These are phyloP conservation scores for Poeciliopsis paucimaculata DNA, from an alignment of 2,797 vertebrate species.

Conservation along the genomic window DNA sequence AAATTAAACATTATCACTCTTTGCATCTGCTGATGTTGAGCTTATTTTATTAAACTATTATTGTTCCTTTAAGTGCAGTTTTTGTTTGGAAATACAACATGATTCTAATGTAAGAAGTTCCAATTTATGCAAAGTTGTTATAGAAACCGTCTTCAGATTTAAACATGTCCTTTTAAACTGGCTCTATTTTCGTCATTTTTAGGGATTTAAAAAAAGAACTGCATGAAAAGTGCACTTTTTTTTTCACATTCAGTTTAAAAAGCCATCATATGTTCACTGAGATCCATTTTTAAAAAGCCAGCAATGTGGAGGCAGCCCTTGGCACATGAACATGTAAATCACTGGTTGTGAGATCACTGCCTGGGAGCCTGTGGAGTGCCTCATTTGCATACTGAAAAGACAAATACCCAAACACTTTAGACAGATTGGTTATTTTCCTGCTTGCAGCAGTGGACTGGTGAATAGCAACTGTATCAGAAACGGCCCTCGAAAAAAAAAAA, in stretches of 20 bases:
- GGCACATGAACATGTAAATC: constrained; percentile 44
- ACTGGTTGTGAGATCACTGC: constrained; percentile 55
- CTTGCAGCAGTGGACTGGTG: constrained; percentile 59
- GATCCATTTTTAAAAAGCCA: neutral
- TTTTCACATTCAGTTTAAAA: neutral
- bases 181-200: neutral
- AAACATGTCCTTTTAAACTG: neutral
- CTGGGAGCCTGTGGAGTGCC: constrained; percentile 25
- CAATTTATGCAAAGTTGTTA: neutral
- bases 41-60: neutral
- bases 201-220: neutral
- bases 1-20: neutral
- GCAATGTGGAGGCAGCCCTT: constrained; percentile 6
- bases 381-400: constrained; percentile 69
- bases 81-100: neutral
- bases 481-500: neutral
- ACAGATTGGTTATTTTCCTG: constrained; percentile 32
- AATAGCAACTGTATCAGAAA: constrained; percentile 50
- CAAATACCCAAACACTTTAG: constrained; percentile 49
- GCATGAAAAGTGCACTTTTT: neutral
- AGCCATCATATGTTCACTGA: neutral
- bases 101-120: neutral
- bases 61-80: neutral
- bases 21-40: neutral
- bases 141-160: too few species aligned